Conservation (phyloP, 2,888 invertebrate genomes). For the Tachina lurida region DNA sequence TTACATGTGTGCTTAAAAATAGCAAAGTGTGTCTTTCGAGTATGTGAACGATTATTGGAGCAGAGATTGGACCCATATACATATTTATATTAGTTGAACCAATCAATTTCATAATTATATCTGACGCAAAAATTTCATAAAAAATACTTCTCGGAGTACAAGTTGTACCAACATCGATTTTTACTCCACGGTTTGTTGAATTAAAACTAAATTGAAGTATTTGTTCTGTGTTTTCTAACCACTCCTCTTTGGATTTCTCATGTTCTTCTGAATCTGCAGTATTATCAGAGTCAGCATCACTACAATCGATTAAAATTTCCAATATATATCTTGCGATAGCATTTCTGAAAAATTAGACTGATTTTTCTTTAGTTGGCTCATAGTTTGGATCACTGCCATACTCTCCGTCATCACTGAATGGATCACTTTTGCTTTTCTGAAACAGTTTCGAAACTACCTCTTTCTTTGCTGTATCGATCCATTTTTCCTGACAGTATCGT, state of each 20-base stretch:
- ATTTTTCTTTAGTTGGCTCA: constrained; percentile 14
- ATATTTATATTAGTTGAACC: constrained; percentile 14
- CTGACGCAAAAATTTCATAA: constrained; percentile 23
- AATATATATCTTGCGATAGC: background rate
- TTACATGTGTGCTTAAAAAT: constrained; percentile 17
- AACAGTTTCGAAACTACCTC: constrained; percentile 28
- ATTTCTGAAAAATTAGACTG: background rate
- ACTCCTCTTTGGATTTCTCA: constrained; percentile 9
- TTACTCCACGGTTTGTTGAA: background rate
- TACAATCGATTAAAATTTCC: background rate
- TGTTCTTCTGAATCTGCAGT: constrained; percentile 15
- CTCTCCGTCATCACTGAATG: constrained; percentile 30
- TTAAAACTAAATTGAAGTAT: constrained; percentile 31
- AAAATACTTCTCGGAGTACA: constrained; percentile 13
- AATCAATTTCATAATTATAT: constrained; percentile 30
- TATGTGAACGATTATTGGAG: constrained; percentile 21
- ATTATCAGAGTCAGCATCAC: constrained; percentile 7
- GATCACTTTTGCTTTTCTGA: constrained; percentile 15
- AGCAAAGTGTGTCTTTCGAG: constrained; percentile 2
- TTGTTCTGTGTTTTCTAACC: constrained; percentile 8
- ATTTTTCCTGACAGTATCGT: too few species aligned
- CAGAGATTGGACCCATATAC: constrained; percentile 10
- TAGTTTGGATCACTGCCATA: constrained; percentile 43
- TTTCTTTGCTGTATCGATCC: background rate
- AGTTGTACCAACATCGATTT: background rate